These are phyloP conservation scores for Aphidius ervi DNA, from an alignment of 1,140 invertebrate genomes.

Conservation along the genomic window DNA sequence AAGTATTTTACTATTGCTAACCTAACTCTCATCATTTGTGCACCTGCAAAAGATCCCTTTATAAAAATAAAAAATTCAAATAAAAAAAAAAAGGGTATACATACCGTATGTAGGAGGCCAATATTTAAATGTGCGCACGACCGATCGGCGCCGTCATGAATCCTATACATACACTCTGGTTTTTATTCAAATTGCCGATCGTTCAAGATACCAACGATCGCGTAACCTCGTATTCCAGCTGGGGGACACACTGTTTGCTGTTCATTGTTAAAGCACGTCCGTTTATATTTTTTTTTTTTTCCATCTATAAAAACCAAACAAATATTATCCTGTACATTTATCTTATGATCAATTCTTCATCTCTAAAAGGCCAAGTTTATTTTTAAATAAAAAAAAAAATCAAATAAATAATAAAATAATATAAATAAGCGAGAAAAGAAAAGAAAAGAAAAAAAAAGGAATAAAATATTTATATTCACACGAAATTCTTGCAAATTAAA, in stretches of 20 bases:
- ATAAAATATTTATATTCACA: too few relatives aligned
- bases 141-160: slow-evolving; percentile 24
- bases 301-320: too few relatives aligned
- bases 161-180: slow-evolving; percentile 22
- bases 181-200: slow-evolving; percentile 16
- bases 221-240: slow-evolving; percentile 10
- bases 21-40: slow-evolving; percentile 13
- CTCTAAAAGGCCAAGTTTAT: too few relatives aligned
- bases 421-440: too few relatives aligned
- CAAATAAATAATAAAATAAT: too few relatives aligned
- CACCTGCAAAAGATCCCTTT: slow-evolving; percentile 31
- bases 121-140: slow-evolving; percentile 36
- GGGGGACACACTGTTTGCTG: slow-evolving; percentile 3
- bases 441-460: too few relatives aligned
- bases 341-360: too few relatives aligned
- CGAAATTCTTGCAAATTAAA: too few relatives aligned
- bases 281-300: background rate
- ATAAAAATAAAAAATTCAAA: slow-evolving; percentile 17
- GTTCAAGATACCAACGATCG: slow-evolving; percentile 14
- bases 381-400: too few relatives aligned
- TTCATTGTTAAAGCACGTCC: slow-evolving; percentile 9
- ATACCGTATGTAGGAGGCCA: slow-evolving; percentile 31
- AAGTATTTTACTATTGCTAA: too few relatives aligned
- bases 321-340: too few relatives aligned
- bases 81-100: too few relatives aligned